Base-by-base conservation (phyloP, 2,113 vertebrate genomes). In the Zonotrichia leucophrys region DNA sequence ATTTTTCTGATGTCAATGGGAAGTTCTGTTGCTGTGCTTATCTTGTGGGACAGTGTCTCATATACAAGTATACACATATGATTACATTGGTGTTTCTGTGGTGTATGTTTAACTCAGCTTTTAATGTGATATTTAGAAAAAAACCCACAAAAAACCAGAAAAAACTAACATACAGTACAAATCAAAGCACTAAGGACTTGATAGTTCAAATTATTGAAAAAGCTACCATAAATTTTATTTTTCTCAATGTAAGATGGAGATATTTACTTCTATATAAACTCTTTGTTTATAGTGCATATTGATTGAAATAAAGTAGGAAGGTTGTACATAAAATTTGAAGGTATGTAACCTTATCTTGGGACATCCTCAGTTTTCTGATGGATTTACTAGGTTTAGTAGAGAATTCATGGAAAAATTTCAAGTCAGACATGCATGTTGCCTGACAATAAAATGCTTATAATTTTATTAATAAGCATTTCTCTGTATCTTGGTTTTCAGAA, bases 1-100 rank as follows among this genome's bases (percentile, higher is more conserved):
- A 96, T 87, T 86, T 96, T 97, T 96, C 91, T 91, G 60, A 90
- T 95, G 74, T 90, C 80, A 83, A n/a, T 87, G 76, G 73, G 80
- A 91, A 96, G 59, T 83, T 97, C 44, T 95, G 66, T 62, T 94
- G 87, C 84, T 94, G 15, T 84, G 72, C 41, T 90, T 93, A 50
- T 20, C 53, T 47, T 70, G 46, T 75, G 80, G 56, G 77, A 30
- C 60, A 96, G 39, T 83, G 59, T 79, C 37, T 87, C 28, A 0
- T 59, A 49, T 37, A 35, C 27, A 63, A 13, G 5, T 41, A 81
- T 41, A 67, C 23, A 16, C 47, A 86, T 44, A 35, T 42, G 25
- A 22, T 49, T 21, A 52, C 22, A 42, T n/a, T 69, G 64, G 9
- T 52, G 42, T 79, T 89, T 86, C 41, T 66, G 25, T 37, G 8